Evolutionary conservation across 1,140 invertebrate genomes (phyloP).

Genomic region (Drosophila nebulosa): DNA sequence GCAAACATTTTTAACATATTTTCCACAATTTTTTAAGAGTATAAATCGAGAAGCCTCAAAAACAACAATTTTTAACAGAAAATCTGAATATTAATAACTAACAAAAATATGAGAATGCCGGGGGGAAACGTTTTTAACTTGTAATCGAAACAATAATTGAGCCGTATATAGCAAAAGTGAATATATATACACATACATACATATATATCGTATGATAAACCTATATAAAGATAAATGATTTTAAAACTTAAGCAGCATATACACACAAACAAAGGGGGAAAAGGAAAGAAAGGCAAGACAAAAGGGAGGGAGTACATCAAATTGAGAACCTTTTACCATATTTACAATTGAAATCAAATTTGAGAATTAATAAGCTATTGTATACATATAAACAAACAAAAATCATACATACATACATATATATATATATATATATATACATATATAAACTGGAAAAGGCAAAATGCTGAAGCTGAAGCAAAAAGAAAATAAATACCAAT

Average conservation of each 20-base stretch:
- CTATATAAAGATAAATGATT: slow-evolving; percentile 63
- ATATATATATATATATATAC: slow-evolving; percentile 13
- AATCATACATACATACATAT: slow-evolving; percentile 7
- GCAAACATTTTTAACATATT: slow-evolving; percentile 45
- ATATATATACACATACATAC: slow-evolving; percentile 34
- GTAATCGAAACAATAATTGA: slow-evolving; percentile 71
- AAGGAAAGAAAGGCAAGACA: no score
- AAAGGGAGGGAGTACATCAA: neutral
- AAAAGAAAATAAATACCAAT: slow-evolving; percentile 14
- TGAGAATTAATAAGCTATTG: neutral
- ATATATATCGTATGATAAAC: slow-evolving; percentile 51
- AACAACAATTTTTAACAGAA: slow-evolving; percentile 49
- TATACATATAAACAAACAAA: neutral
- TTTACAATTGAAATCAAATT: slow-evolving; percentile 18
- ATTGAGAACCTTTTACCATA: slow-evolving; percentile 32
- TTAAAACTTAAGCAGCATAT: slow-evolving; percentile 69
- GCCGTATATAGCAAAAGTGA: slow-evolving; percentile 53
- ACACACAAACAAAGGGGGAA: neutral
- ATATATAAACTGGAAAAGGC: neutral
- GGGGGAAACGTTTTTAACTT: slow-evolving; percentile 47
- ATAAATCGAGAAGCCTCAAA: slow-evolving; percentile 31
- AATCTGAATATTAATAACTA: neutral
- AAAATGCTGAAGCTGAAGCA: slow-evolving; percentile 7
- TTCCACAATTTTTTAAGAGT: slow-evolving; percentile 19
- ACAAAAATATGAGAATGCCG: neutral